A percentile compares a stretch with the other conserved stretches of the same genome.
These are phyloP conservation scores for Coryphaenoides rupestris DNA, from an alignment of 2,113 vertebrate species.

Conservation along the genomic window DNA sequence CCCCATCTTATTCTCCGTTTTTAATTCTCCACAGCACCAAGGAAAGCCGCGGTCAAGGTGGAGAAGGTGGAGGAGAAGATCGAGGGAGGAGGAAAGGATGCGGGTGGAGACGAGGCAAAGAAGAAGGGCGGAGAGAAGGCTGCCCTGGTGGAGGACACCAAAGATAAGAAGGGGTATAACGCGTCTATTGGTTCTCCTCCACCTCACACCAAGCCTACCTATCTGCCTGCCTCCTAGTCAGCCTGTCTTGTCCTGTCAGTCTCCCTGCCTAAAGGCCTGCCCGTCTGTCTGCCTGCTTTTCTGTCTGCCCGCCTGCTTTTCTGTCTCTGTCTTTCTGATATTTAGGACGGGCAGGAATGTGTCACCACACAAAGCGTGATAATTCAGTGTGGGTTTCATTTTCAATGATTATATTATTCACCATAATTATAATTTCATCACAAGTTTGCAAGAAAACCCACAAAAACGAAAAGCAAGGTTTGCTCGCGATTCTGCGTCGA, in stretches of 20 bases:
- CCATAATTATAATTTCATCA: too few relatives aligned
- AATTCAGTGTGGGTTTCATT: too few relatives aligned
- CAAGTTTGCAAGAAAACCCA: too few relatives aligned
- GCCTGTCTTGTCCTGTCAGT: background rate
- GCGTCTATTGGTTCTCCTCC: background rate
- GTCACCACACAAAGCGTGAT: too few relatives aligned
- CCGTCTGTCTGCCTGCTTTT: background rate
- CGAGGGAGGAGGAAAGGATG: conserved; percentile 32
- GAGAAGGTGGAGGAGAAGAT: conserved; percentile 41
- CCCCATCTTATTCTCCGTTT: background rate
- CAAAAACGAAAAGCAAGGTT: too few relatives aligned
- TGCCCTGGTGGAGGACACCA: conserved; percentile 9
- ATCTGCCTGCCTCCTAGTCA: background rate
- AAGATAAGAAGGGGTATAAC: conserved; percentile 57
- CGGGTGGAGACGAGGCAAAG: conserved; percentile 24
- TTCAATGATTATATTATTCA: too few relatives aligned
- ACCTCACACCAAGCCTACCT: background rate
- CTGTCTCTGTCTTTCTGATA: background rate
- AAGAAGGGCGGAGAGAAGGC: conserved; percentile 28
- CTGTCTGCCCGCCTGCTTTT: background rate
- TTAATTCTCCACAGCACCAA: conserved; percentile 67
- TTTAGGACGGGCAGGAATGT: background rate
- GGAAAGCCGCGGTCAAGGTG: conserved; percentile 68
- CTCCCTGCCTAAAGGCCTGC: background rate
- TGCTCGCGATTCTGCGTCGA: too few relatives aligned